Conservation (phyloP, 2,888 invertebrate genomes). For the Papilio protenor region DNA sequence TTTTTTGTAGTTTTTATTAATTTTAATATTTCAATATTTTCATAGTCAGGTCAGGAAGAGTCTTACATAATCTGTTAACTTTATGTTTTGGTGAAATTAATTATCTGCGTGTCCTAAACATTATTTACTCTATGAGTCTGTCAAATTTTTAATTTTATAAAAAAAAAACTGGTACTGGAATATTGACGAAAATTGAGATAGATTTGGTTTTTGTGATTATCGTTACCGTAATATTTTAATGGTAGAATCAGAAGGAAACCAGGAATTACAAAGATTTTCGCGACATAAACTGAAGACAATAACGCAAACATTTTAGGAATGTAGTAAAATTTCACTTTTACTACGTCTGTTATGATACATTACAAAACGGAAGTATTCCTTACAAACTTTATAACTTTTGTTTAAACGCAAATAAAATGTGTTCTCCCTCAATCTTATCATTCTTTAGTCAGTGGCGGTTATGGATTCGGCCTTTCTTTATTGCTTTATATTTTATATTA, state of each 20-base stretch:
- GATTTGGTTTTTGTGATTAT: slow-evolving; percentile 1
- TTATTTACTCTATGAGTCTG: not conserved
- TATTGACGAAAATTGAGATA: not conserved
- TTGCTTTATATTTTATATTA: slow-evolving; percentile 90
- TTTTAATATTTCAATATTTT: too few relatives aligned
- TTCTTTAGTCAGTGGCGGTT: slow-evolving; percentile 89
- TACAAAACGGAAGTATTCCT: slow-evolving; percentile 13
- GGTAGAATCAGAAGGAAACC: not conserved
- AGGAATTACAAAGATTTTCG: not conserved
- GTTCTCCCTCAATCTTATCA: slow-evolving; percentile 66
- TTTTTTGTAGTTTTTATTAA: not conserved
- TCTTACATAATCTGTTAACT: not conserved
- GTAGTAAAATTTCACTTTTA: not conserved
- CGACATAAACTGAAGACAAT: not conserved
- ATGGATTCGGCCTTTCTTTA: slow-evolving; percentile 95
- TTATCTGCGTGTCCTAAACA: not conserved
- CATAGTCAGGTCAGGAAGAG: not conserved
- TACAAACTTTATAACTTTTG: not conserved
- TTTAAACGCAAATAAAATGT: slow-evolving; percentile 62
- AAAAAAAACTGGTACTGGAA: not conserved
- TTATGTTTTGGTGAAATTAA: not conserved
- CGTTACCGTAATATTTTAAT: not conserved
- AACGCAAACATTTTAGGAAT: slow-evolving; percentile 11
- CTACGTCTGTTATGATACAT: slow-evolving; percentile 21
- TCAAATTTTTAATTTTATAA: not conserved